Evolutionary conservation across 30 jellyfish, hydroid and myxozoan species (phyloP), one percentile per base, ranked within the genome.

Genomic region (Nemopilema nomurai): DNA sequence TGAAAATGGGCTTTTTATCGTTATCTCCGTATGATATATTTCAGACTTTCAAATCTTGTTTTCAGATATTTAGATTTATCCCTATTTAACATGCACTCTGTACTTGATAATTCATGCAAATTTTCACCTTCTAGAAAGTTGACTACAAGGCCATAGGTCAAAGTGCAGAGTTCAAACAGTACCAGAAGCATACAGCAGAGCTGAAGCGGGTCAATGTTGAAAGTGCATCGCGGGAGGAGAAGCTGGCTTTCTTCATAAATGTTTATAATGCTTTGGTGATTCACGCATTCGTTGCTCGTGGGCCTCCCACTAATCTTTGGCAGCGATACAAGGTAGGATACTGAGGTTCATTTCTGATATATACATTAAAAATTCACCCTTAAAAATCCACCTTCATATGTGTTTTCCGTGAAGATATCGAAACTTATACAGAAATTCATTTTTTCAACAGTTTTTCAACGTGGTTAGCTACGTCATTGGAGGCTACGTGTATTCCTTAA

Each of bases 231-330:
- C 76, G 97, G 27, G 90, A 91, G 49, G 97, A 91, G 75, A 91
- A 91, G 74, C 62, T 86, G 0, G 97, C 97, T 19, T 91, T 91
- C 71, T 91, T 91, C 77, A 71, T 91, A 81, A 91, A 91, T 49
- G 89, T 91, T 27, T 91, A 91, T 82, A 91, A 91, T 71, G 96
- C 97, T 0, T 83, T 85, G 62, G 97, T 91, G 23, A 91, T 91
- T 29, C 97, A 91, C 70, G 97, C 97, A 17, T 91, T 91, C 73
- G 96, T 91, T 13, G 71, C 80, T 0, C 90, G 91, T 18, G 97
- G 97, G 18, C 97, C 97, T 41, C 97, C 97, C 1, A 87, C 80
- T 17, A 91, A 91, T 57, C 90, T 91, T 1, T 91, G 97, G 97
- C 97, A 91, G 74, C 49, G 97, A 30, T 91, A 91, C 79, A 85